phyloP scores from a whole-genome alignment of 2,797 vertebrate genomes.

The Argyrosomus regius region DNA sequence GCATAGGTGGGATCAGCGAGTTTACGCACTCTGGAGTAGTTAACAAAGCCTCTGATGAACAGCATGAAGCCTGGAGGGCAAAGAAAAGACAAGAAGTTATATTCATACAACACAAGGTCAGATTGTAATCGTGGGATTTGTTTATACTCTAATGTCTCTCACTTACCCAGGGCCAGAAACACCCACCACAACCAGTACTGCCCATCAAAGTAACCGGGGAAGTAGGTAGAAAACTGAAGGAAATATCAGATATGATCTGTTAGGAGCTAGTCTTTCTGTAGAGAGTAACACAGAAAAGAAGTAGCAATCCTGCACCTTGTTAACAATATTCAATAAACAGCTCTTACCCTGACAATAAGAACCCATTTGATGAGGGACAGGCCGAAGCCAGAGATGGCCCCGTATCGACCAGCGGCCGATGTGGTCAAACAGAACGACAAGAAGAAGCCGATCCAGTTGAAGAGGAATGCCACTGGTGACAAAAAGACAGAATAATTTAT shows the following conservation, averaged over 20 bases:
- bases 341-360: constrained; percentile 96
- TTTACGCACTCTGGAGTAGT: constrained; percentile 98
- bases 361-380: constrained; percentile 99
- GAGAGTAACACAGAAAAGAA: not conserved
- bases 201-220: constrained; percentile 97
- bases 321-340: not conserved
- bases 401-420: constrained; percentile 96
- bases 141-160: not conserved
- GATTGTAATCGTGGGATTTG: no score
- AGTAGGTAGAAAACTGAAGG: constrained; percentile 96
- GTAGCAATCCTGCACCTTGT: no score
- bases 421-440: constrained; percentile 98
- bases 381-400: constrained; percentile 98
- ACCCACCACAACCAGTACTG: constrained; percentile 99
- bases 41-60: constrained; percentile 98
- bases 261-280: not conserved
- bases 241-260: not conserved
- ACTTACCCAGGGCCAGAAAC: constrained; percentile 97
- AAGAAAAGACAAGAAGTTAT: constrained; percentile 14
- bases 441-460: constrained; percentile 99
- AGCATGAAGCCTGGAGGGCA: constrained; percentile 92
- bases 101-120: not conserved
- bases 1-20: constrained; percentile 94
- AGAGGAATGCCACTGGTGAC: constrained; percentile 96
- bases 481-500: not conserved